Evolutionary conservation across 2,888 invertebrate species (phyloP).

Genomic region (Caenorhabditis sp.): DNA sequence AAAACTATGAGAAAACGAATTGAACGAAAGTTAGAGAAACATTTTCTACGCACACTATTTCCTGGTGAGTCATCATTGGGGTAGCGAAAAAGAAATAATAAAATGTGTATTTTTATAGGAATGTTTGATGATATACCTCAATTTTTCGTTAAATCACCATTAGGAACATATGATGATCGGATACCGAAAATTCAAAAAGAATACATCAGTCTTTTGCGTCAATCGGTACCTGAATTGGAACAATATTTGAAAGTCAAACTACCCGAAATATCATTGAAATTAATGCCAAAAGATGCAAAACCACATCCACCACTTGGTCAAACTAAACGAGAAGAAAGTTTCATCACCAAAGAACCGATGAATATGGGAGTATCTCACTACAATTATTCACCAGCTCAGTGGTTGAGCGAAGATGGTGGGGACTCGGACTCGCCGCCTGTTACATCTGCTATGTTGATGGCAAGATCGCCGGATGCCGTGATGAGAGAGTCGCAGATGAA

Average conservation of each 20-base stretch:
- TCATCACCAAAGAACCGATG: conserved; percentile 57
- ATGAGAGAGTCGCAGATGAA: conserved; percentile 19
- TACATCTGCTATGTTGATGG: conserved; percentile 40
- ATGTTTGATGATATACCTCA: conserved; percentile 85
- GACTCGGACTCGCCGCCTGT: conserved; percentile 53
- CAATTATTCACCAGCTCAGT: conserved; percentile 44
- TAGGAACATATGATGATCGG: conserved; percentile 54
- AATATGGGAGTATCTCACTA: conserved; percentile 49
- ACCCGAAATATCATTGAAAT: conserved; percentile 22
- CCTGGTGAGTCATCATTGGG: conserved; percentile 78
- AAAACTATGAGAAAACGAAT: conserved; percentile 82
- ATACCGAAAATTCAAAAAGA: conserved; percentile 59
- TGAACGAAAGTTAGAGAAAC: conserved; percentile 82
- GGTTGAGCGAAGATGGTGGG: conserved; percentile 58
- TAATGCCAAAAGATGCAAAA: conserved; percentile 9
- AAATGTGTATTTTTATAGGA: too few relatives aligned
- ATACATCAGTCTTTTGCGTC: conserved; percentile 44
- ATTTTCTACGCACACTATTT: conserved; percentile 82
- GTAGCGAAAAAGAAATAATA: too few relatives aligned
- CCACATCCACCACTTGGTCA: conserved; percentile 23
- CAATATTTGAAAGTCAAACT: conserved; percentile 28
- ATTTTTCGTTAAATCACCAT: conserved; percentile 76
- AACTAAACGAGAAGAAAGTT: conserved; percentile 57
- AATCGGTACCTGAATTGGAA: conserved; percentile 34
- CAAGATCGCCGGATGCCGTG: conserved; percentile 36